Evolutionary conservation across 2,797 vertebrate species (phyloP).

Genomic region (Cheirogaleus major): DNA sequence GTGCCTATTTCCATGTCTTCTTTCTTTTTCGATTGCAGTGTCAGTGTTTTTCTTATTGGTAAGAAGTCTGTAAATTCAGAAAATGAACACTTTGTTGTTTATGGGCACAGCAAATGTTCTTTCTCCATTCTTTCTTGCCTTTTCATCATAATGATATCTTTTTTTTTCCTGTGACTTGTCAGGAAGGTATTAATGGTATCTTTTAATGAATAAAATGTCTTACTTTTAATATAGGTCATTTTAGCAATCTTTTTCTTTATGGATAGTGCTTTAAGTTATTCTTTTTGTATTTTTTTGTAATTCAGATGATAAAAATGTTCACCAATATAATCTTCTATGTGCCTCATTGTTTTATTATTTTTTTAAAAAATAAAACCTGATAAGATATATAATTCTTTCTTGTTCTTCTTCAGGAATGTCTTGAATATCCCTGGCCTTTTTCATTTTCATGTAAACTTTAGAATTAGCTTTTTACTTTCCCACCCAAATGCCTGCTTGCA

Average conservation of each 20-base stretch:
- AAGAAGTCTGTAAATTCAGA: not conserved
- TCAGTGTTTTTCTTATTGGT: not conserved
- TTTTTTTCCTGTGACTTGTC: too few species aligned
- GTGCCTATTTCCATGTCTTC: not conserved
- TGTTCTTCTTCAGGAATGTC: not conserved
- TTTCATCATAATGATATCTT: not conserved
- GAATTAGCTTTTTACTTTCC: not conserved
- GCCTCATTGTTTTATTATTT: not conserved
- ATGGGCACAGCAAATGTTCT: not conserved
- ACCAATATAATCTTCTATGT: not conserved
- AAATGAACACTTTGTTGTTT: not conserved
- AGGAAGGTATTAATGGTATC: not conserved
- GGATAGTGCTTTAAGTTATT: not conserved
- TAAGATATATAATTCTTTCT: not conserved
- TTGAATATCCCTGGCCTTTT: not conserved
- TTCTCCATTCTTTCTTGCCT: not conserved
- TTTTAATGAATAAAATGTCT: not conserved
- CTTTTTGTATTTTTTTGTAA: not conserved
- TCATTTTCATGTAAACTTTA: not conserved
- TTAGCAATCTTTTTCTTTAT: not conserved
- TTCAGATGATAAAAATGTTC: not conserved
- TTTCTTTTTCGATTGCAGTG: not conserved
- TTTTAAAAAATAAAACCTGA: not conserved
- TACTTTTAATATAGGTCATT: not conserved
- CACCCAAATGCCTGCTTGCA: not conserved